Percentiles rank a stretch among this genome's conserved stretches.
These are phyloP conservation scores for Andrena bucephala DNA, from an alignment of 2,888 invertebrate genomes.

Conservation along the genomic window DNA sequence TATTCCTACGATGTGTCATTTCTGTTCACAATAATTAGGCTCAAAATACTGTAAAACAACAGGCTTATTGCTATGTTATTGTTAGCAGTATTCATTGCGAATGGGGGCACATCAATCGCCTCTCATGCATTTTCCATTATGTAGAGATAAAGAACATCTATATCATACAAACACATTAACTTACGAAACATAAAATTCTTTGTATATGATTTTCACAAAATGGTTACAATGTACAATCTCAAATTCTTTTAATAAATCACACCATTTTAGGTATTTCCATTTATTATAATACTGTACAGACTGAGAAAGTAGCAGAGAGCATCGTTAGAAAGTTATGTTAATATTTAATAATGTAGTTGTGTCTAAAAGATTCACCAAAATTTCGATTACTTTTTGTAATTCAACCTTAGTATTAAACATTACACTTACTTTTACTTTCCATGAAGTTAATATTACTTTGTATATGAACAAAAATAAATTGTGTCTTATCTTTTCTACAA, in stretches of 20 bases:
- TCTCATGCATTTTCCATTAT: constrained; percentile 33
- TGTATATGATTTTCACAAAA: constrained; percentile 50
- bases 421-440: constrained; percentile 41
- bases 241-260: constrained; percentile 51
- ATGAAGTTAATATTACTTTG: constrained; percentile 60
- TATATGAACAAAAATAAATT: constrained; percentile 67
- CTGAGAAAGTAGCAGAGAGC: constrained; percentile 35
- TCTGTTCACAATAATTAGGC: constrained; percentile 21
- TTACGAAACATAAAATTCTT: constrained; percentile 39
- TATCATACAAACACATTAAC: constrained; percentile 34
- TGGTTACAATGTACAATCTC: constrained; percentile 52
- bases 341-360: constrained; percentile 44
- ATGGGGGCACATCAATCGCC: constrained; percentile 16
- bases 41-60: constrained; percentile 16
- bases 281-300: constrained; percentile 53
- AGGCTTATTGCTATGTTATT: constrained; percentile 44
- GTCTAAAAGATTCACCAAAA: constrained; percentile 26
- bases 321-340: constrained; percentile 40
- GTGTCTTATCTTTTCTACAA: constrained; percentile 68
- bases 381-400: constrained; percentile 37
- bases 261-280: constrained; percentile 54
- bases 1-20: neutral
- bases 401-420: constrained; percentile 33
- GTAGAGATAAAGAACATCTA: constrained; percentile 30
- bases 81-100: constrained; percentile 27